Base-by-base conservation (phyloP, 2,888 invertebrate genomes). In the Andrena praecox region DNA sequence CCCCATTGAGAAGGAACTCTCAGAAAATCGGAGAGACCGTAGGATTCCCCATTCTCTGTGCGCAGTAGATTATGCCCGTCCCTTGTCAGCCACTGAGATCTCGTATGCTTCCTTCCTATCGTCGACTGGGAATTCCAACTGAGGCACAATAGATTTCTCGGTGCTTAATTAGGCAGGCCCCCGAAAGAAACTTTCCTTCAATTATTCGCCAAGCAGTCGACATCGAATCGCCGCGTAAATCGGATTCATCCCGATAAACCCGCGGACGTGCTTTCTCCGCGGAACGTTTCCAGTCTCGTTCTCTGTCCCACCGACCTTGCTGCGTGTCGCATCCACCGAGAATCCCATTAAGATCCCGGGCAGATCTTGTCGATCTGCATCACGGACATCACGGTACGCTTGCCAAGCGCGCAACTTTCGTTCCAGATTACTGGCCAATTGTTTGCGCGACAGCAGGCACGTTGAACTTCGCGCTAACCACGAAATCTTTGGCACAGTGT, bases 181-280 rank as follows among this genome's bases (percentile, higher is more conserved):
- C 29, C 16, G n/a, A 63, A 62, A 31, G 54, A 27, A 64, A 71
- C 29, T 74, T 69, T 67, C 31, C 52, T 50, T 2, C 33, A 66
- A 76, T 76, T 76, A 76, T 76, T 72, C 52, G 42, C 42, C 8
- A 64, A 42, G 67, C n/a, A 48, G 66, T n/a, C 42, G 29, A 8
- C 10, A 33, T 12, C 24, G 20, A 77, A 50, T 31, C 48, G 33
- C 20, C 74, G n/a, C 62, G 48, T 42, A 77, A 82, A 82, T 77
- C 62, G 68, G 71, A 78, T 78, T 82, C 60, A 82, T 75, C 82
- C 42, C 73, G 74, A 60, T 42, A 60, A 60, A 20, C 20, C 5
- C 31, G n/a, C 12, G 56, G 27, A 60, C 60, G 66, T 71, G 74
- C 82, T 78, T 82, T 75, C 82, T 75, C 80, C 74, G 64, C 16